phyloP scores from a whole-genome alignment of 2,797 vertebrate genomes.

The Balearica regulorum region DNA sequence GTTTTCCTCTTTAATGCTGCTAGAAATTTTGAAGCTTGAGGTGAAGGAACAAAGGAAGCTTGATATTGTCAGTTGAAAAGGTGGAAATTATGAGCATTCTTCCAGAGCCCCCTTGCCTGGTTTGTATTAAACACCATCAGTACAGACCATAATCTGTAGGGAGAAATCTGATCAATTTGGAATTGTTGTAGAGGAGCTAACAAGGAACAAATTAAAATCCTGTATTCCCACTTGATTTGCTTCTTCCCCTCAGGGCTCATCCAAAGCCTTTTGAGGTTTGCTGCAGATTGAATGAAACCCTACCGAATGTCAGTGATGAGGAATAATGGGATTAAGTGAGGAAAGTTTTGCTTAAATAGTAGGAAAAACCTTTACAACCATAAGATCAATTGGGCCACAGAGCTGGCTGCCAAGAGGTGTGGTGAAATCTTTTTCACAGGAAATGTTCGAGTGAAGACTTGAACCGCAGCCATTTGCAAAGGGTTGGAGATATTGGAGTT shows the following conservation, averaged over 20 bases:
- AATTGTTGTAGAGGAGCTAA: not conserved
- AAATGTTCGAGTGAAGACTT: constrained; percentile 36
- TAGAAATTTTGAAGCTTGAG: not conserved
- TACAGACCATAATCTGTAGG: not conserved
- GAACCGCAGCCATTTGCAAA: constrained; percentile 25
- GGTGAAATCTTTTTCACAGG: constrained; percentile 35
- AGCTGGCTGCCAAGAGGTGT: constrained; percentile 45
- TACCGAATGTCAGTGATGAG: constrained; percentile 34
- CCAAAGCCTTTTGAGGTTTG: constrained; percentile 38
- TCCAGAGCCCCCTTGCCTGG: not conserved
- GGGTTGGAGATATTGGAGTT: not conserved
- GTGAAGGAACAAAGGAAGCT: not conserved
- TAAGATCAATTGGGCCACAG: constrained; percentile 4
- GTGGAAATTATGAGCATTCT: not conserved
- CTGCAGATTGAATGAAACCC: not conserved
- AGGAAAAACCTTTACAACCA: constrained; percentile 23
- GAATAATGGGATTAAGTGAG: constrained; percentile 40
- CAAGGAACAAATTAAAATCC: not conserved
- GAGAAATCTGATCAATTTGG: not conserved
- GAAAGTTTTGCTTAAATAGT: constrained; percentile 30
- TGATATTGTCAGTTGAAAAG: not conserved
- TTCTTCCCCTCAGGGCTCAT: not conserved
- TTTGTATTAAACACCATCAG: not conserved
- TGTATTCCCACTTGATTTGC: not conserved
- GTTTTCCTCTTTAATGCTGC: not conserved